These are phyloP conservation scores for Phengaris alcon DNA, from an alignment of 2,888 invertebrate genomes.

Conservation along the genomic window DNA sequence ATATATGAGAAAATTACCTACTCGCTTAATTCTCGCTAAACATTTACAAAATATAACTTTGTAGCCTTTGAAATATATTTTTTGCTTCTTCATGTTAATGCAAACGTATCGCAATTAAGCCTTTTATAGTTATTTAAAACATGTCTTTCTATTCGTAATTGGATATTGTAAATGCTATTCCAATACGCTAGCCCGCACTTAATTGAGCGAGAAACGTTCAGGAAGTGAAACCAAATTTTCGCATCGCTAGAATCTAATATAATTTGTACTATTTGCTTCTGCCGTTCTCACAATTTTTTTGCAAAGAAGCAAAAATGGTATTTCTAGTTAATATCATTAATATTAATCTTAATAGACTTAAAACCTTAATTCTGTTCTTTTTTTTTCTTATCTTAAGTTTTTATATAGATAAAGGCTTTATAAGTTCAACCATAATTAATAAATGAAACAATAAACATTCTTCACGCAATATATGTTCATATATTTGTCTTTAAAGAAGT, in stretches of 20 bases:
- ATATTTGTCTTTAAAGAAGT: not conserved
- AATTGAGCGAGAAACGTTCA: constrained; percentile 2
- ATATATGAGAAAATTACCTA: too few species aligned
- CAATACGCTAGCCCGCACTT: not conserved
- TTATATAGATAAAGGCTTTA: too few species aligned
- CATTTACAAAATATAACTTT: too few species aligned
- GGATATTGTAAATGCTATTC: constrained; percentile 6
- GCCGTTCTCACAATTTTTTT: not conserved
- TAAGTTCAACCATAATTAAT: too few species aligned
- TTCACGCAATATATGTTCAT: too few species aligned
- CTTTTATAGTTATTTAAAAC: constrained; percentile 16
- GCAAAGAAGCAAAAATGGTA: too few species aligned
- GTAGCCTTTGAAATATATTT: not conserved
- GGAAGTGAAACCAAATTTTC: constrained; percentile 14
- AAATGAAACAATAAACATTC: too few species aligned
- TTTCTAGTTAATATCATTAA: too few species aligned
- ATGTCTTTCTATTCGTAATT: constrained; percentile 1
- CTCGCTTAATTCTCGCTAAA: too few species aligned
- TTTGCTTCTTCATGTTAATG: not conserved
- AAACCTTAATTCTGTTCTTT: too few species aligned
- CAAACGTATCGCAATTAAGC: constrained; percentile 5
- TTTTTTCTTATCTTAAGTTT: too few species aligned
- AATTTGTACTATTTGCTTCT: not conserved
- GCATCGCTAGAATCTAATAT: not conserved
- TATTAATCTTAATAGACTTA: too few species aligned